Conservation (phyloP, 2,888 invertebrate species). For the Cephus sareptanus region DNA sequence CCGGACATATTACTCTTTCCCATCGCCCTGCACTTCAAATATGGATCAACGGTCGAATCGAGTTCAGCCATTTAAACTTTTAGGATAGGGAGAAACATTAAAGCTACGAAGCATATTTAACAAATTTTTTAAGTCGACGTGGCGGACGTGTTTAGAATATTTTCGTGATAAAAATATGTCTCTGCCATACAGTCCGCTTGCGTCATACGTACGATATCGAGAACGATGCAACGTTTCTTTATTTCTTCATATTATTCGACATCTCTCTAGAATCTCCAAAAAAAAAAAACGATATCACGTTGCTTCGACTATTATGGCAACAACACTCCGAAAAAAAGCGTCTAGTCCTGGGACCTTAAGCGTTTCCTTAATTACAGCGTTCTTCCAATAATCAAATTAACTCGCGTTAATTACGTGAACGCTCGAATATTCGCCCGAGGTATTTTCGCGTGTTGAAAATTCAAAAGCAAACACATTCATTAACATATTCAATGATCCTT, state of each 20-base stretch:
- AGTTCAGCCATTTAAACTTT: neutral
- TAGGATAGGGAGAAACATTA: conserved; percentile 14
- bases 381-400: conserved; percentile 44
- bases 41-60: conserved; percentile 3
- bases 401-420: conserved; percentile 49
- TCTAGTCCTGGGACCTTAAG: conserved; percentile 36
- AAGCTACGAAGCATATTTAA: conserved; percentile 27
- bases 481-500: neutral
- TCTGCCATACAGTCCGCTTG: neutral
- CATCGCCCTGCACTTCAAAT: neutral
- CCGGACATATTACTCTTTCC: neutral
- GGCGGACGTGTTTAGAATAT: neutral
- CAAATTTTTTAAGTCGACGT: neutral
- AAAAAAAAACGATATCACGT: neutral
- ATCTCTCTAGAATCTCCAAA: neutral
- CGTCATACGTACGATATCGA: neutral
- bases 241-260: neutral
- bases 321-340: conserved; percentile 39
- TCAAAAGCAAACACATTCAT: neutral
- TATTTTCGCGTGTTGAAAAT: neutral
- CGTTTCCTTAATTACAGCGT: conserved; percentile 25
- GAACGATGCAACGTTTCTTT: neutral
- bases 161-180: neutral
- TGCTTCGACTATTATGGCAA: conserved; percentile 27
- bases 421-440: conserved; percentile 19